Evolutionary conservation across 2,113 vertebrate genomes (phyloP), one percentile per base, ranked within the genome.

Genomic region (Galemys pyrenaicus): DNA sequence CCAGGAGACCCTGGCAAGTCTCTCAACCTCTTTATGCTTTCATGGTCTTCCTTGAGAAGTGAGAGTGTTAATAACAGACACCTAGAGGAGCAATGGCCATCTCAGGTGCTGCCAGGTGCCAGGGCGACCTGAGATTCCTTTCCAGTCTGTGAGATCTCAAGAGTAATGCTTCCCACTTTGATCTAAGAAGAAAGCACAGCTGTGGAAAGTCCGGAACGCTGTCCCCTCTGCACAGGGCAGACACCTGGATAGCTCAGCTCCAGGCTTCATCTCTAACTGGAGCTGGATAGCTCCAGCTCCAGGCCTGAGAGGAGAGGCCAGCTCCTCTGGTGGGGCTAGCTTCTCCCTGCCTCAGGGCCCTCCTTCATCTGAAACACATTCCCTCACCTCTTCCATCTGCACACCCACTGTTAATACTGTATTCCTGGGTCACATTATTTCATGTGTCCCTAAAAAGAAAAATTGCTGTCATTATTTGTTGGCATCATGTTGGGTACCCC

Each of bases 401-500:
- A 12, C 46, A 7, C 26, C 49, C 6, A 58, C 37, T 22, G 4
- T 28, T 24, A 39, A 22, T 4, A n/a, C 60, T 75, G 44, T 68
- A 5, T 49, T 39, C 46, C 60, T 68, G 28, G 89, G 28, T 32
- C 15, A 16, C 37, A 19, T 32, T 41, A 4, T 67, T 74, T 37
- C 35, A 11, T 37, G 5, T 28, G 35, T 51, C 15, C 64, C 16
- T 20, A 44, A 93, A 35, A 77, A 68, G 32, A 32, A 74, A 46
- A n/a, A 32, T 0, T n/a, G 6, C 24, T 16, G 22, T 39, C 9
- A 0, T 26, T 35, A 5, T 9, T 3, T 68, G 49, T 3, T 7
- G 16, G 12, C 8, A 20, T 41, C 30, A 11, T 46, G 37, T 65
- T 54, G 2, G 6, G 39, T 1, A 15, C 26, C 26, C n/a, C n/a